These are phyloP conservation scores for Bufo bufo DNA, from an alignment of 2,113 vertebrate genomes.

Conservation along the genomic window DNA sequence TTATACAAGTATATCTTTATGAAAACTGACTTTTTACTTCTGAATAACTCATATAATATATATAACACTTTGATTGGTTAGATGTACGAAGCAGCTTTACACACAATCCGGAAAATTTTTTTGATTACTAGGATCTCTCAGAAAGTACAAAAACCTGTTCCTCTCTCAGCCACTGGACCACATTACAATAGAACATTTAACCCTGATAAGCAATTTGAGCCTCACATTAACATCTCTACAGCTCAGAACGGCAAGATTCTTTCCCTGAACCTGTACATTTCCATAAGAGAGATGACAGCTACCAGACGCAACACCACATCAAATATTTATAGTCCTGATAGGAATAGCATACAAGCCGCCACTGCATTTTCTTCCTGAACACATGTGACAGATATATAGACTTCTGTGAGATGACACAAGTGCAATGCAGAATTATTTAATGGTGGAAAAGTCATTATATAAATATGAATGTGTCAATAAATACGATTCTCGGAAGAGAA, in stretches of 20 bases:
- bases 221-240: not conserved
- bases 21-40: not conserved
- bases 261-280: not conserved
- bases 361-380: not conserved
- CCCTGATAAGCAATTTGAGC: not conserved
- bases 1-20: not conserved
- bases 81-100: not conserved
- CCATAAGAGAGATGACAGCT: not conserved
- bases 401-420: not conserved
- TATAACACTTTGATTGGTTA: not conserved
- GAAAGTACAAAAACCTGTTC: not conserved
- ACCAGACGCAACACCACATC: not conserved
- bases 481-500: slow-evolving; percentile 15
- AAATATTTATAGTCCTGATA: slow-evolving; percentile 10
- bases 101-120: not conserved
- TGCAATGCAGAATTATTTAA: not conserved
- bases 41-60: not conserved
- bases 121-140: not conserved
- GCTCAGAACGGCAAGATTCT: not conserved
- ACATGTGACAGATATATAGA: not conserved
- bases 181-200: not conserved
- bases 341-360: not conserved
- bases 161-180: not conserved
- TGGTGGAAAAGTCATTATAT: not conserved
- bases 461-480: slow-evolving; percentile 13